Evolutionary conservation across 2,797 vertebrate species (phyloP), one percentile per base, ranked within the genome.

Genomic region (Danionella dracula): DNA sequence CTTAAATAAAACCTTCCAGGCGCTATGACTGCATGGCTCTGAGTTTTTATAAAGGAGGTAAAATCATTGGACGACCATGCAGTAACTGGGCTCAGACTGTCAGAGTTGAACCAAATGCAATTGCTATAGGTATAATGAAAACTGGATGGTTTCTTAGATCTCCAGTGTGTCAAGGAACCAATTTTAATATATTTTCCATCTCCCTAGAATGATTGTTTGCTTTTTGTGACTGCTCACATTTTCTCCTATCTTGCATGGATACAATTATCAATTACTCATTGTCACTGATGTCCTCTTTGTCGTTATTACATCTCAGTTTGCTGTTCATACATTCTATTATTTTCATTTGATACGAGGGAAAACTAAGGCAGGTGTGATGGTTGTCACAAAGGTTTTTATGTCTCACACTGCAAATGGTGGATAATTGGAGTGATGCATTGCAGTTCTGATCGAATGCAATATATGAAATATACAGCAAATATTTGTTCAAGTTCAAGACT

Each of bases 1-100:
- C 72, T 58, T 49, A 71, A 44, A 81, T 81, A 79, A 73, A 79
- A 78, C 72, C 31, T 55, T 57, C 68, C 65, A 71, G 61, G 12
- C 72, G 70, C 73, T 76, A 70, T 72, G 78, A 66, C 54, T 46
- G 35, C 51, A 31, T 44, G n/a, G n/a, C 31, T n/a, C 7, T 12
- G 4, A 50, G 66, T 68, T 4, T 44, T 70, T 74, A 76, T 59
- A 68, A 61, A 82, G 65, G 60, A 70, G 35, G 49, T 34, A 67
- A 72, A 81, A 54, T 53, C 66, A 70, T 67, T 7, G 58, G 37
- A 68, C 35, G 64, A 51, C 37, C 32, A 48, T 27, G 35, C 48
- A 16, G 34, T 74, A 56, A 40, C 46, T 62, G 64, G 62, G 79
- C 66, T 61, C 44, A 41, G 44, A 15, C 70, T 46, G 44, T 46